phyloP scores from a whole-genome alignment of 2,888 invertebrate species.

The Uropetala carovei region DNA sequence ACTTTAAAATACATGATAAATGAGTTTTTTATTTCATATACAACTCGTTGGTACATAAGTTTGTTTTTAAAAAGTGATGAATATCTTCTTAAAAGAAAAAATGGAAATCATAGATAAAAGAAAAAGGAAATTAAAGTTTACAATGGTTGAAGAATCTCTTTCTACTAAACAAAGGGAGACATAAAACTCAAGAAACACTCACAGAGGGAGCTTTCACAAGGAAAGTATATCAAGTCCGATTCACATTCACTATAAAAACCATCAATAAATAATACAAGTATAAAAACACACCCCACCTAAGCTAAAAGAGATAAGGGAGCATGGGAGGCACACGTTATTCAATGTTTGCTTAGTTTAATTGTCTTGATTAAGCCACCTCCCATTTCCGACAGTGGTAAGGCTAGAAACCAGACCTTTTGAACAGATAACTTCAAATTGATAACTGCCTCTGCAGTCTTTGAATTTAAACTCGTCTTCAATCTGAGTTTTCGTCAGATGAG shows the following conservation, averaged over 20 bases:
- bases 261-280: constrained; percentile 57
- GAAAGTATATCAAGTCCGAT: constrained; percentile 23
- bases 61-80: too few relatives aligned
- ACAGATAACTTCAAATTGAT: neutral
- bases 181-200: neutral
- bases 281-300: constrained; percentile 58
- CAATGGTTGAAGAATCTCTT: neutral
- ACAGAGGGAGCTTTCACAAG: neutral
- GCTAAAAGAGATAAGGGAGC: constrained; percentile 14
- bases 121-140: too few relatives aligned
- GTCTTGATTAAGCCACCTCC: neutral
- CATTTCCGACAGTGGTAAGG: neutral
- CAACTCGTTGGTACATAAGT: neutral
- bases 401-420: neutral
- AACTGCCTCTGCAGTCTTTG: neutral
- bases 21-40: constrained; percentile 12
- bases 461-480: constrained; percentile 67
- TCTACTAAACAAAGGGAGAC: neutral
- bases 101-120: too few relatives aligned
- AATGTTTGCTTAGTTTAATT: neutral
- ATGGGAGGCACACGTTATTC: neutral
- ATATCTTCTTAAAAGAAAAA: too few relatives aligned
- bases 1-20: neutral
- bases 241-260: constrained; percentile 59
- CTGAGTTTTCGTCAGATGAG: constrained; percentile 72